phyloP scores from a whole-genome alignment of 2,888 invertebrate species.

The Caenorhabditis sp. region DNA sequence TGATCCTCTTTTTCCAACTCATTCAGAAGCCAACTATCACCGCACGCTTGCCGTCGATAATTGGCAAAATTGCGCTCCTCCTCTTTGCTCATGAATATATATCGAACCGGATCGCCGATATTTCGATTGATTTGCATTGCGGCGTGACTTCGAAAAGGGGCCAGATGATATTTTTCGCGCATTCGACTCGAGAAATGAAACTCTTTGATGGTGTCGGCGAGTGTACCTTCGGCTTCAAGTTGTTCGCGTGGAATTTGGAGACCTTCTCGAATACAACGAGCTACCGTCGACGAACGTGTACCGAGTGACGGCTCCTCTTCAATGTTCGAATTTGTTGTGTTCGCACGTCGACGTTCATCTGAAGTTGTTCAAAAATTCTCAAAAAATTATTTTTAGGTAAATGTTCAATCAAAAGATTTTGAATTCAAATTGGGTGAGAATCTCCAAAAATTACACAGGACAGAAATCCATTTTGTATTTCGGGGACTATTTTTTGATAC shows the following conservation, averaged over 20 bases:
- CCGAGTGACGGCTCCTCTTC: slow-evolving; percentile 17
- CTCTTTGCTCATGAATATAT: slow-evolving; percentile 47
- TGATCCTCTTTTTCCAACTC: slow-evolving; percentile 37
- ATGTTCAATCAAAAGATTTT: not conserved
- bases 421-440: too few species aligned
- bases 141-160: slow-evolving; percentile 32
- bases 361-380: not conserved
- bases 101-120: slow-evolving; percentile 47
- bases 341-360: slow-evolving; percentile 25
- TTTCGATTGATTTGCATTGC: slow-evolving; percentile 42
- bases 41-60: slow-evolving; percentile 29
- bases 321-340: slow-evolving; percentile 26
- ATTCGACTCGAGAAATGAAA: slow-evolving; percentile 45
- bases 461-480: not conserved
- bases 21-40: slow-evolving; percentile 36
- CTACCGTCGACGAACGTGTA: slow-evolving; percentile 39
- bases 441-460: not conserved
- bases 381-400: too few species aligned
- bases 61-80: slow-evolving; percentile 37
- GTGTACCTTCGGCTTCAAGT: slow-evolving; percentile 36
- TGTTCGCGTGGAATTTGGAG: slow-evolving; percentile 34
- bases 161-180: slow-evolving; percentile 41
- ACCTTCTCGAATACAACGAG: slow-evolving; percentile 40
- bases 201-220: slow-evolving; percentile 41
- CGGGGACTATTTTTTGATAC: too few species aligned